Conservation (phyloP, 2,888 invertebrate species). For the Drepana falcataria region DNA sequence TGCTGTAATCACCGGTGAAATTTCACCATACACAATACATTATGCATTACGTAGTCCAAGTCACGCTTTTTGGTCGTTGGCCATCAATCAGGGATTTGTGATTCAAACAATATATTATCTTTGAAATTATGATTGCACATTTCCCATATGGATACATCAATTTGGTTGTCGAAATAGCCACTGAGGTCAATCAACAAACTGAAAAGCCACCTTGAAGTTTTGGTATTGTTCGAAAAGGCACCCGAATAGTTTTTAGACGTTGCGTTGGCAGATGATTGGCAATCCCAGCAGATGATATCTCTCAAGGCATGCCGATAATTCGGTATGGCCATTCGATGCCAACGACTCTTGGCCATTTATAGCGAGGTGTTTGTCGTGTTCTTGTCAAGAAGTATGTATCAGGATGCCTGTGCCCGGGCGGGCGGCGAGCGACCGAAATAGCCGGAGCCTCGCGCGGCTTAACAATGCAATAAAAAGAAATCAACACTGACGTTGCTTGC, state of each 20-base stretch:
- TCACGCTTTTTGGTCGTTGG: slow-evolving; percentile 63
- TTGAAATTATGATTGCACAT: slow-evolving; percentile 47
- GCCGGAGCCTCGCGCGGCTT: slow-evolving; percentile 66
- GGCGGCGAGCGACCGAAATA: slow-evolving; percentile 71
- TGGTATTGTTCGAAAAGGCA: slow-evolving; percentile 2
- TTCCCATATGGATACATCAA: slow-evolving; percentile 45
- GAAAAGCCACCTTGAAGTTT: slow-evolving; percentile 9
- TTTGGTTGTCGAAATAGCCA: slow-evolving; percentile 23
- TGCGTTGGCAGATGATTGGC: neutral
- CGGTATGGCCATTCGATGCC: slow-evolving; percentile 36
- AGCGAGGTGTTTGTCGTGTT: slow-evolving; percentile 68
- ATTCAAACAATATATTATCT: slow-evolving; percentile 28
- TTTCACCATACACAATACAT: slow-evolving; percentile 68
- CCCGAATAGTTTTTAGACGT: neutral
- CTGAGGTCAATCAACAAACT: slow-evolving; percentile 11
- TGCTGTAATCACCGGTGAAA: slow-evolving; percentile 71
- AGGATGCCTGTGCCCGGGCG: slow-evolving; percentile 68
- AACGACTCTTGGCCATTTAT: slow-evolving; percentile 68
- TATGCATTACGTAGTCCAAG: slow-evolving; percentile 45
- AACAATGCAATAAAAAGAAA: slow-evolving; percentile 80
- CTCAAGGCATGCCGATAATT: slow-evolving; percentile 2
- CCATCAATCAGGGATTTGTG: slow-evolving; percentile 58
- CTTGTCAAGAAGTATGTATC: slow-evolving; percentile 66
- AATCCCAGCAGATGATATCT: neutral
- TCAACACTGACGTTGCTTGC: slow-evolving; percentile 70